Evolutionary conservation across 2,888 invertebrate species (phyloP), one percentile per base, ranked within the genome.

Genomic region (Melipona bicolor): DNA sequence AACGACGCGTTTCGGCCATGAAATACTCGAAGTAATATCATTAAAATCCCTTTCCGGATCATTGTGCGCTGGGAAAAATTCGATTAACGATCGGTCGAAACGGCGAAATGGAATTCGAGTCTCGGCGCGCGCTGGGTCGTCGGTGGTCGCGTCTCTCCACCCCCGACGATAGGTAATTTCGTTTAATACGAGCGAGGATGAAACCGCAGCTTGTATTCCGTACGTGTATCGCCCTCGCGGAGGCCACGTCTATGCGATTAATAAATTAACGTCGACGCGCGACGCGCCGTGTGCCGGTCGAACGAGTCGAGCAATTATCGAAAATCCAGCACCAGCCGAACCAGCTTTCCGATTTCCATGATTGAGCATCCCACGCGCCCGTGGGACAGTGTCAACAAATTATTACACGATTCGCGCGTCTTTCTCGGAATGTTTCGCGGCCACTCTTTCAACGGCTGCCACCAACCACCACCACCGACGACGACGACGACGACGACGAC

Each of bases 271-370:
- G 71, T 83, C 77, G 85, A 81, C 75, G 71, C 76, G 74, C 36
- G 43, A 5, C 36, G 36, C 36, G 9, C 36, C 9, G 43, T 43
- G 43, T 43, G 43, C 59, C 77, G 68, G 69, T 52, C 83, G 80
- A 87, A 77, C 87, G 84, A 89, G 83, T 89, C 84, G 85, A 70
- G 81, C 81, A 87, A 89, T 89, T 89, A 86, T 88, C 88, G 88
- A 88, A 83, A 89, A 89, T 82, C 70, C 85, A 65, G 43, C 67
- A 52, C 54, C 13, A 5, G 80, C 74, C 70, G 84, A 77, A 84
- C 77, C 87, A 68, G 70, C 74, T 84, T 84, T 75, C 32, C 32
- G 62, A 59, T 67, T 54, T 4, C 56, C 71, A 84, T 89, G 78
- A 78, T 87, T 86, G 78, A 78, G 76, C 71, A 9, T 43, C 43